Base-by-base conservation (phyloP, 2,113 vertebrate species). In the Labeo catla region DNA sequence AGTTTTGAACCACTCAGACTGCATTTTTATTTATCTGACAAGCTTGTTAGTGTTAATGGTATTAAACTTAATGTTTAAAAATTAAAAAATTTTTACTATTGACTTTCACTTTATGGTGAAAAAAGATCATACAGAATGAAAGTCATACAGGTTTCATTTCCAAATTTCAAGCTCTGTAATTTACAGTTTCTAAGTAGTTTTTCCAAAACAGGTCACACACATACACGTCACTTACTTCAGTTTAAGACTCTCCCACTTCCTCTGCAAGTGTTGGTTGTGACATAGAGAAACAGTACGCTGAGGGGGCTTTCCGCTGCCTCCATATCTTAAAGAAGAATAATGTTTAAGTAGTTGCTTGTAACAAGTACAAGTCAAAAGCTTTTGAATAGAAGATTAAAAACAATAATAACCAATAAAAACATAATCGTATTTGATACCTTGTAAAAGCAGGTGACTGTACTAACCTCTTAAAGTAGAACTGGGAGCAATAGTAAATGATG, bases 231-330 rank as follows among this genome's bases (percentile, higher is more conserved):
- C 95, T 92, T 90, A 95, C 95, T 94, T 95, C 19, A 94, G 91
- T 85, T 94, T 87, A 45, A 95, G 93, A 84, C 88, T 91, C 85
- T 93, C 92, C 94, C 94, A 94, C 86, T 94, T 95, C 85, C 92
- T 93, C 82, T 92, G 88, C 36, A 87, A 90, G 57, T 88, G 57
- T 88, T 89, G 91, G 66, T 88, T 88, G 43, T 90, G 88, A 83
- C 95, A 95, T n/a, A 87, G 43, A 6, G 87, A 86, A 85, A 91
- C 92, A 89, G 88, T 91, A 61, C 88, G 87, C 82, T 85, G 86
- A 23, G 76, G 87, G 89, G 85, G 34, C 90, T 90, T 93, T 85
- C 82, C 89, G 87, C 84, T 88, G 84, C 89, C 81, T 59, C 87
- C 79, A 43, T 89, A 92, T 77, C 93, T 94, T 92, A 88, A 91